A percentile compares a stretch with the other conserved stretches of the same genome.
These are phyloP conservation scores for Heliconius hortense DNA, from an alignment of 2,888 invertebrate genomes.

Conservation along the genomic window DNA sequence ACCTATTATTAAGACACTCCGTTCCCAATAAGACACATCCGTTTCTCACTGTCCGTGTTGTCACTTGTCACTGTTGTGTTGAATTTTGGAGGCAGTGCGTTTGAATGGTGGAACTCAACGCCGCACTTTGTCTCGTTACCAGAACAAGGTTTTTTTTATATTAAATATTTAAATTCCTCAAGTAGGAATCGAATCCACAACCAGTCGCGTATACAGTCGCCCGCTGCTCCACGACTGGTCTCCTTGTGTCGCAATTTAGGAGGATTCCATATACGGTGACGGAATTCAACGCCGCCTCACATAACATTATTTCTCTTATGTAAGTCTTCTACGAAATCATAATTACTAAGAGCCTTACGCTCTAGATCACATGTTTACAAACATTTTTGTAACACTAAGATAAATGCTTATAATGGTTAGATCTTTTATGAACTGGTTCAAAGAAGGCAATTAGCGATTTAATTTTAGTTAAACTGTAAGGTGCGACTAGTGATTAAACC, in stretches of 20 bases:
- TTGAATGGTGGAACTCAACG: neutral
- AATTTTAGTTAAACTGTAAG: neutral
- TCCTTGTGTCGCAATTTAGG: neutral
- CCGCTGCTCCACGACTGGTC: neutral
- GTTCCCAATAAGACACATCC: too few species aligned
- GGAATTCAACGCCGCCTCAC: neutral
- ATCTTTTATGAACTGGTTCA: neutral
- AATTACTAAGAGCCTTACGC: conserved; percentile 16
- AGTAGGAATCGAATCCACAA: neutral
- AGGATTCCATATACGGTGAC: neutral
- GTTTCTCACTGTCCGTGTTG: too few species aligned
- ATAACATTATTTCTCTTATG: conserved; percentile 6
- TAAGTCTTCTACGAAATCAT: conserved; percentile 15
- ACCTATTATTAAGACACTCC: too few species aligned
- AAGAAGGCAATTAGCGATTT: neutral
- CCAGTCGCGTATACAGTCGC: neutral
- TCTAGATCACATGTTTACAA: conserved; percentile 26
- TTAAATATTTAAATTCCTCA: neutral
- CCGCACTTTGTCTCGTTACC: neutral
- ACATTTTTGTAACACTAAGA: conserved; percentile 18
- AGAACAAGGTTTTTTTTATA: neutral
- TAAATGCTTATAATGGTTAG: neutral
- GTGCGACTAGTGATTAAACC: neutral
- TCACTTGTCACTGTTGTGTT: too few species aligned
- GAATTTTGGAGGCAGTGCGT: neutral